Evolutionary conservation across 2,888 invertebrate species (phyloP), one percentile per base, ranked within the genome.

Genomic region (Dichetophora obliterata): DNA sequence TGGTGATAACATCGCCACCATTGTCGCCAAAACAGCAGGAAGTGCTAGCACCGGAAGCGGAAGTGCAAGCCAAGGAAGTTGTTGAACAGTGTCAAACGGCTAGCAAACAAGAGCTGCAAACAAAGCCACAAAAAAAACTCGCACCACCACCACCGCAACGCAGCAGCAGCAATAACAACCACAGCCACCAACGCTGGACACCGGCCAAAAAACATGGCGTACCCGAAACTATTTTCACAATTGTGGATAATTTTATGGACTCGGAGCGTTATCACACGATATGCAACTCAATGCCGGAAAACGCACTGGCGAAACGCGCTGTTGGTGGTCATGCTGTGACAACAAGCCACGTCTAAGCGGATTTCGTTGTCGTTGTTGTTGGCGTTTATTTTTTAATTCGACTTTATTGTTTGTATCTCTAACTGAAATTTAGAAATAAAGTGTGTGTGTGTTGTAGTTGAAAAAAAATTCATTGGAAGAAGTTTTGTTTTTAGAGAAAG

Each of bases 181-280:
- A 52, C 75, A 54, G 11, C 34, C 73, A 52, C 9, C 75, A 66
- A 34, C 65, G 57, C 43, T 37, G n/a, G 48, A 48, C 27, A 50
- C 75, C 34, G 22, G 24, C 19, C 59, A 80, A 78, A 61, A 73
- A 54, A 77, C 80, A 77, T 57, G 79, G 72, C 1, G 70, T 75
- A 31, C 70, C 74, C 11, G 66, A 73, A 11, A 65, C 63, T 16
- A 78, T 80, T 59, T 73, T 59, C 31, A 83, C 83, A 57, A 81
- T 82, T 8, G 69, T 87, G 54, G 63, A 78, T 54, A 84, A 87
- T 75, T 86, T 86, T 75, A 85, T 84, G 77, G 82, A 82, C 75
- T 82, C 81, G 54, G 86, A 87, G 78, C 86, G 86, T 54, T 79
- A 83, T 78, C 80, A 81, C 63, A 86, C 66, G 2, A 4, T 34